Base-by-base conservation (phyloP, 2,113 vertebrate genomes). In the Scopus umbretta region DNA sequence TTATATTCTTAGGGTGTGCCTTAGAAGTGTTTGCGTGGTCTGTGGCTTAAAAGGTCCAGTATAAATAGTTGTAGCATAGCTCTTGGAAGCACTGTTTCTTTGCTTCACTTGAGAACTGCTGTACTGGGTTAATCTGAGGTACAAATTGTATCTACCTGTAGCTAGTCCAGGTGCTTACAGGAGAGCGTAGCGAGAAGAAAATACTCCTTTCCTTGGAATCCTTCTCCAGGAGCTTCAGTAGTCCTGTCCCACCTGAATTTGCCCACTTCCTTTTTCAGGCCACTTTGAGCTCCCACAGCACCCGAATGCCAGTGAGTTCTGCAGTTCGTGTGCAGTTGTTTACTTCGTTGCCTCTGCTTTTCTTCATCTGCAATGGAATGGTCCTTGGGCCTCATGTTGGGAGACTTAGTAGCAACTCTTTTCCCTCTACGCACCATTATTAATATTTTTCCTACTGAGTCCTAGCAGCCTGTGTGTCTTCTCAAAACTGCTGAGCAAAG, bases 221-320 rank as follows among this genome's bases (percentile, higher is more conserved):
- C 12, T 56, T 23, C 23, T 84, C 10, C 11, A 29, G 62, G 43
- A 72, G 29, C 53, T 62, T 62, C 5, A 6, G 18, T 16, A 32
- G 23, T 11, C 66, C 21, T 53, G 34, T 72, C 34, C 30, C 12
- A 26, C 34, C 7, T 32, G 38, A 32, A 15, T 80, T 36, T 63
- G 23, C 34, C 17, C 59, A 5, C 1, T 50, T 88, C 9, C 40
- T 79, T 59, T 65, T 7, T 34, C n/a, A 23, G 45, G 36, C 49
- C 8, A 1, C 38, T 72, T 36, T 10, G 30, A 45, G 52, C n/a
- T 66, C 43, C 32, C 32, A 5, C 29, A 15, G 50, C 1, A 1
- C 47, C 11, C 30, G 36, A 14, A 0, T 0, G 0, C n/a, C 38
- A 53, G 11, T 4, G 34, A n/a, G n/a, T 26, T 34, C 34, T 27